Percentiles rank a stretch among this genome's conserved stretches.
Evolutionary conservation across 1,140 invertebrate species (phyloP).

Genomic region (Papilio machaon): DNA sequence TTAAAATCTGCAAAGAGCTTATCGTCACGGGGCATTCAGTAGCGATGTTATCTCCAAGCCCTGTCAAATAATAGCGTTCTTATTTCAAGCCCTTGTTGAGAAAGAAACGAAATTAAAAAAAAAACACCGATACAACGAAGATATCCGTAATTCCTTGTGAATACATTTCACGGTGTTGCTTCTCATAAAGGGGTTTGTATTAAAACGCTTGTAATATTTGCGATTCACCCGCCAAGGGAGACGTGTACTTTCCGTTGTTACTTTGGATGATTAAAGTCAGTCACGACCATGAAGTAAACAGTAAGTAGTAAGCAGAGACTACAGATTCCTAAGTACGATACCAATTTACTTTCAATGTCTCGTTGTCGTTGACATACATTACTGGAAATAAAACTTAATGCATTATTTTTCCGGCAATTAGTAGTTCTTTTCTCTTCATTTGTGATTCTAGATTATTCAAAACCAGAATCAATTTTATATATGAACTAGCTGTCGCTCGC

Average conservation of each 20-base stretch:
- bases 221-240: slow-evolving; percentile 25
- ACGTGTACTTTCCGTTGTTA: background rate
- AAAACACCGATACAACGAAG: slow-evolving; percentile 18
- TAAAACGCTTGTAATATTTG: slow-evolving; percentile 7
- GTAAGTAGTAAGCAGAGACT: background rate
- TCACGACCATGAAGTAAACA: background rate
- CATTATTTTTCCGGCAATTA: too few relatives aligned
- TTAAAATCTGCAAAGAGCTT: background rate
- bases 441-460: too few relatives aligned
- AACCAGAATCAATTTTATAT: too few relatives aligned
- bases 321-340: background rate
- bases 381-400: too few relatives aligned
- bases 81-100: background rate
- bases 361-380: too few relatives aligned
- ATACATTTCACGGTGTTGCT: slow-evolving; percentile 34
- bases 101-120: slow-evolving; percentile 21
- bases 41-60: background rate
- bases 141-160: slow-evolving; percentile 23
- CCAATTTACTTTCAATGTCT: too few relatives aligned
- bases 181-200: slow-evolving; percentile 15
- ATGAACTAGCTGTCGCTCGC: too few relatives aligned
- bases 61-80: slow-evolving; percentile 27
- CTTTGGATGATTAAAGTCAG: background rate
- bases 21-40: background rate
- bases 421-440: too few relatives aligned